Base-by-base conservation (phyloP, 2,888 invertebrate species). In the Physocephala rufipes region DNA sequence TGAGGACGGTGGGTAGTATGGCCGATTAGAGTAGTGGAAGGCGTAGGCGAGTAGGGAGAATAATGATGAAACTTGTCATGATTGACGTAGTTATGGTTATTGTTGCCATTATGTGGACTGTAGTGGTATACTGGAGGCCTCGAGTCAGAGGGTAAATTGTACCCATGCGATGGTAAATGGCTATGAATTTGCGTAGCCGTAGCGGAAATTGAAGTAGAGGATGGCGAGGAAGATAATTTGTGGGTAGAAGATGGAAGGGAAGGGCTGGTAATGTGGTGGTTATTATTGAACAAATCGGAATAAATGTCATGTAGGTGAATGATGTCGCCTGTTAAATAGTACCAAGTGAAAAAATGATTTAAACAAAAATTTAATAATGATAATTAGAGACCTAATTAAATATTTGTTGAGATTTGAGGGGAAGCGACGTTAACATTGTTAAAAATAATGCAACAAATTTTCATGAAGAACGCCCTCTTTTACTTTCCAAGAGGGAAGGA, bases 281-380 rank as follows among this genome's bases (percentile, higher is more conserved):
- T 81, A 53, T 79, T 79, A 71, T 78, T 76, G 73, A 80, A 77
- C 77, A 84, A 74, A 72, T 84, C 85, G 74, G 86, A 86, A 78
- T 86, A 86, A 73, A 86, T 86, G 78, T 86, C 86, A 79, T 86
- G 83, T 80, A 86, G 83, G 79, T 86, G 86, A 77, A 86, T 86
- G 82, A 86, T 86, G 80, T 86, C 86, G 83, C 86, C 86, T 86
- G 84, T 79, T 80, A 79, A 79, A 76, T 76, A 78, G 63, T 45
- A 68, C 36, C 61, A 47, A 61, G 59, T 68, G 30, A 58, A 66
- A 58, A 70, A 49, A 24, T 21, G 36, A 9, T 36, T 36, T 36
- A n/a, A n/a, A n/a, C n/a, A n/a, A n/a, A n/a, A n/a, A n/a, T n/a
- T n/a, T n/a, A n/a, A n/a, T n/a, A n/a, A n/a, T n/a, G n/a, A n/a